Evolutionary conservation across 2,888 invertebrate species (phyloP), one percentile per base, ranked within the genome.

Genomic region (Agelastica alni): DNA sequence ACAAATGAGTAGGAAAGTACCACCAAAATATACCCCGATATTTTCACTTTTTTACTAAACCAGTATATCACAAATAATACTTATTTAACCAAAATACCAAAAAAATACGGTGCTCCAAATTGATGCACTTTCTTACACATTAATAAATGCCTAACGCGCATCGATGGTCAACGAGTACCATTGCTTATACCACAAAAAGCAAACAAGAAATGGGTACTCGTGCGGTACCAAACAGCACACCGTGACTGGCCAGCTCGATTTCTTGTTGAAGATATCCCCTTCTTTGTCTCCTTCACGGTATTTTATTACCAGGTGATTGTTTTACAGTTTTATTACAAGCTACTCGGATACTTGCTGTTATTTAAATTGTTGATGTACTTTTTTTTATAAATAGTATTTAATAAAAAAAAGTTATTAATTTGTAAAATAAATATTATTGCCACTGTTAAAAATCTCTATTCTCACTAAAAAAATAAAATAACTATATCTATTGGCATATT

Each of bases 171-270:
- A 51, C 31, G 48, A 53, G 47, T 53, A 53, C 55, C 53, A 49
- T 14, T 28, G 30, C 42, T 41, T 36, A 42, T 56, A 56, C 41
- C 49, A 36, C 44, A 49, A 54, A 51, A 53, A 51, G 37, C 17
- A 37, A 48, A 41, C 56, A 45, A 60, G 45, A 49, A 60, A 53
- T 58, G 58, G 62, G 59, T 56, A 63, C 62, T 63, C 62, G 60
- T 63, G 62, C 62, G 59, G 54, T 61, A 61, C 62, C 57, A 59
- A 62, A 57, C 44, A 51, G 53, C 51, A 26, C 49, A 56, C 56
- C 62, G 60, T 63, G 62, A 63, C 62, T 63, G 59, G 52, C 43
- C 39, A 52, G 51, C 52, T 53, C 60, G 59, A 58, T 61, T 61
- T 63, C 62, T 63, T 59, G 56, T 22, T 37, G 56, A 58, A 58